A percentile compares a stretch with the other conserved stretches of the same genome.
Evolutionary conservation across 2,888 invertebrate genomes (phyloP).

Genomic region (Drosophila limbata): DNA sequence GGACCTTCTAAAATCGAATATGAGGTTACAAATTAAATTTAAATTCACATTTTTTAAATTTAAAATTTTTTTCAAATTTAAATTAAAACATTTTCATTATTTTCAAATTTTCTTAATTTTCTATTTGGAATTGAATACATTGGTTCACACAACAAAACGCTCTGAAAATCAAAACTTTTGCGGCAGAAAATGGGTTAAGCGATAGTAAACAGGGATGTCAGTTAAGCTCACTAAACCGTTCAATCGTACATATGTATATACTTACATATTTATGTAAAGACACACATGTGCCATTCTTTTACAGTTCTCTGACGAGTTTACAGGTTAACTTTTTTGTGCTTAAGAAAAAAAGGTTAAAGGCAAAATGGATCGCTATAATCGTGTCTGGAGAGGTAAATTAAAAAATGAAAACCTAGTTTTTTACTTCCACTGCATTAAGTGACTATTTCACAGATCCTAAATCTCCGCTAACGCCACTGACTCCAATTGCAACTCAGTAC

Average conservation of each 20-base stretch:
- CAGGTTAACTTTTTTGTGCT: not conserved
- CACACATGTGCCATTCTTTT: slow-evolving; percentile 10
- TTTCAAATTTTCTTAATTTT: too few relatives aligned
- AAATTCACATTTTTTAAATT: too few relatives aligned
- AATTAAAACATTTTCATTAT: too few relatives aligned
- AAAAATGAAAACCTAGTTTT: not conserved
- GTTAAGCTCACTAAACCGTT: not conserved
- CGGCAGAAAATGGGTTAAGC: too few relatives aligned
- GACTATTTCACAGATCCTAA: slow-evolving; percentile 53
- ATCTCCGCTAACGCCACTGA: slow-evolving; percentile 73
- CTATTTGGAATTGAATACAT: too few relatives aligned
- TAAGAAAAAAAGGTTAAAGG: not conserved
- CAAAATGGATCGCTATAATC: slow-evolving; percentile 65
- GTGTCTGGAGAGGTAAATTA: slow-evolving; percentile 65
- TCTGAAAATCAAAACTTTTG: too few relatives aligned
- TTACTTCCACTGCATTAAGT: not conserved
- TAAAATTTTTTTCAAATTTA: too few relatives aligned
- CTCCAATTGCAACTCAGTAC: slow-evolving; percentile 60
- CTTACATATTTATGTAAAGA: not conserved
- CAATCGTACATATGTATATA: not conserved
- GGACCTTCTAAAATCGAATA: too few relatives aligned
- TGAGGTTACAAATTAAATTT: too few relatives aligned
- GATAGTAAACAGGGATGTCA: slow-evolving; percentile 1
- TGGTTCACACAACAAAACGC: too few relatives aligned
- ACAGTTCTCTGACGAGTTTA: slow-evolving; percentile 1